Evolutionary conservation across 2,797 vertebrate genomes (phyloP), one percentile per base, ranked within the genome.

Genomic region (Orientallactaga sibirica): DNA sequence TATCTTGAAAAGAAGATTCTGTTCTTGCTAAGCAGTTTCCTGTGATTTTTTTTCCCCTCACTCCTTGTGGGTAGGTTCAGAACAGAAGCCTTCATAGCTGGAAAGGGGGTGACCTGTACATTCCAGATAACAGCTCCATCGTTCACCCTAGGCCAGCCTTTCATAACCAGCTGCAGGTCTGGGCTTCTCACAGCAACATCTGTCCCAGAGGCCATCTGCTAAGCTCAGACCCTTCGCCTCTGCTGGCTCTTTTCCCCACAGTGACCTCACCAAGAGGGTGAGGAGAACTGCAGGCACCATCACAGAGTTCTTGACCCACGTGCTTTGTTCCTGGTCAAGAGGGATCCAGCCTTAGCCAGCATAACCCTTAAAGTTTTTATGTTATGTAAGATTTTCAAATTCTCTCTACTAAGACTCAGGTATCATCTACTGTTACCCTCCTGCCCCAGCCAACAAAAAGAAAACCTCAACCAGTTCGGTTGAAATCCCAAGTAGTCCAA

Each of bases 351-450:
- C 79, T 41, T 73, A 19, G 14, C 67, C 61, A 71, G 33, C n/a
- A 52, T 52, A 16, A 18, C 83, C 82, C 64, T 95, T 61, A 84
- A 84, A 67, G 16, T 82, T 88, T 61, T 58, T 61, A 73, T 43
- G 58, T 58, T 61, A 73, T 43, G 64, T 37, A 84, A 85, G 41
- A 62, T 76, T 68, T 70, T 93, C 25, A 67, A 90, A 80, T 70
- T 22, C 68, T 85, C 52, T 95, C 86, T 75, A 14, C 43, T 48
- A 79, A 88, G 93, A 66, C 62, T 90, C 62, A 81, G 70, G 74
- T 55, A 64, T 29, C 24, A 33, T 37, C 20, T 3, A 3, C 0
- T n/a, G 14, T 91, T 37, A 15, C 48, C 22, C 33, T n/a, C 24
- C 6, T 29, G 14, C 18, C 29, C 76, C 7, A 24, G 12, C 41